phyloP scores from a whole-genome alignment of 2,797 vertebrate genomes.

The Ceryle rudis region DNA sequence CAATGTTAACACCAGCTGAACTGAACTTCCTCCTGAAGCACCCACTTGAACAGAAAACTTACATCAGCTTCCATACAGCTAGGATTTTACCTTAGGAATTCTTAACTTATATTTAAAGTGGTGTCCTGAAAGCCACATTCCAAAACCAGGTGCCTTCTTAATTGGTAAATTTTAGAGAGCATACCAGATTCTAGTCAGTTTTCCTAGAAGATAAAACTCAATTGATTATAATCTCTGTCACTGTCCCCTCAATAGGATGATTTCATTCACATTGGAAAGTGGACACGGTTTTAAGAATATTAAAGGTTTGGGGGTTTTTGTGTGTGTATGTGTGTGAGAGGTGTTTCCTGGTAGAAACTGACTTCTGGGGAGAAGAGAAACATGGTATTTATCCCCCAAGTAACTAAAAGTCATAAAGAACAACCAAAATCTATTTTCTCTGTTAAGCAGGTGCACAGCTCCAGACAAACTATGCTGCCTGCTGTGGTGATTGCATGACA shows the following conservation, averaged over 20 bases:
- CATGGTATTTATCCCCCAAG: neutral
- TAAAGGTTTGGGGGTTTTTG: neutral
- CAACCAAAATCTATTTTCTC: neutral
- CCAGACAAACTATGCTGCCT: neutral
- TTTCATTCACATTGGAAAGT: neutral
- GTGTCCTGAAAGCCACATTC: neutral
- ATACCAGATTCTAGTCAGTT: neutral
- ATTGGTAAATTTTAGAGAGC: neutral
- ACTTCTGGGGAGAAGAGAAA: neutral
- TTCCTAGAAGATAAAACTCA: neutral
- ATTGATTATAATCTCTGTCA: neutral
- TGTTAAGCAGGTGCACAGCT: neutral
- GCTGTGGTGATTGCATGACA: neutral
- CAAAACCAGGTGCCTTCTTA: fast-evolving
- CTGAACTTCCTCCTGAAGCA: neutral
- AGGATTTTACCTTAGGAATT: neutral
- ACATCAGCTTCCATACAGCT: neutral
- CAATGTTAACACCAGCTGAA: neutral
- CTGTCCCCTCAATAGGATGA: neutral
- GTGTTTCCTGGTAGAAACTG: neutral
- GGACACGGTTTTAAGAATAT: neutral
- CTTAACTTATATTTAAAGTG: neutral
- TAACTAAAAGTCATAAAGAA: neutral
- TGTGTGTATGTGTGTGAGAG: no score
- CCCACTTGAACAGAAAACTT: neutral